These are phyloP conservation scores for Cotesia congregata DNA, from an alignment of 2,888 invertebrate genomes.

Conservation along the genomic window DNA sequence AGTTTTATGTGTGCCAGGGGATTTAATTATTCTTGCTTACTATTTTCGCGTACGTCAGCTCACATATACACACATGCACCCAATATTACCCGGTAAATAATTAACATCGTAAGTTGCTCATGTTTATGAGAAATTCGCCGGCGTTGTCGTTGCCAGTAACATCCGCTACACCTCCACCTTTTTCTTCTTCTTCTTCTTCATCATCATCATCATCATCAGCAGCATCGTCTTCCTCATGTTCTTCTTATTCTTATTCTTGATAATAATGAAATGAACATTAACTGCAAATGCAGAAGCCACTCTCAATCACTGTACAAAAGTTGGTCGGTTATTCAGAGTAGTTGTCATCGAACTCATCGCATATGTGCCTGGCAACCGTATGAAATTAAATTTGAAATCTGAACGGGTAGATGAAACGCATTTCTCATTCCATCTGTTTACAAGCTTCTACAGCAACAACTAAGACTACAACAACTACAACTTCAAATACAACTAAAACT, in stretches of 20 bases:
- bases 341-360: slow-evolving; percentile 27
- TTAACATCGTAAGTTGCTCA: slow-evolving; percentile 37
- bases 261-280: background rate
- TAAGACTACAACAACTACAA: background rate
- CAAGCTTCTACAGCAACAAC: background rate
- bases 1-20: slow-evolving; percentile 48
- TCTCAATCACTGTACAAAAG: background rate
- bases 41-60: slow-evolving; percentile 48
- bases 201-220: background rate
- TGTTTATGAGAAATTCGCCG: slow-evolving; percentile 35
- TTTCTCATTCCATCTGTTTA: background rate
- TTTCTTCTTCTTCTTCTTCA: background rate
- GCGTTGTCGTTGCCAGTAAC: slow-evolving; percentile 34
- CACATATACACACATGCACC: background rate
- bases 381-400: slow-evolving; percentile 34
- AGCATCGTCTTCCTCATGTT: background rate
- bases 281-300: background rate
- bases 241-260: background rate
- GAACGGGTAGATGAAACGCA: background rate
- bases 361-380: slow-evolving; percentile 13
- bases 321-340: background rate
- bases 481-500: background rate
- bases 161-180: slow-evolving; percentile 33
- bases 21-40: slow-evolving; percentile 55
- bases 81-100: slow-evolving; percentile 31